Conservation (phyloP, 2,888 invertebrate genomes). For the Agrochola macilenta region DNA sequence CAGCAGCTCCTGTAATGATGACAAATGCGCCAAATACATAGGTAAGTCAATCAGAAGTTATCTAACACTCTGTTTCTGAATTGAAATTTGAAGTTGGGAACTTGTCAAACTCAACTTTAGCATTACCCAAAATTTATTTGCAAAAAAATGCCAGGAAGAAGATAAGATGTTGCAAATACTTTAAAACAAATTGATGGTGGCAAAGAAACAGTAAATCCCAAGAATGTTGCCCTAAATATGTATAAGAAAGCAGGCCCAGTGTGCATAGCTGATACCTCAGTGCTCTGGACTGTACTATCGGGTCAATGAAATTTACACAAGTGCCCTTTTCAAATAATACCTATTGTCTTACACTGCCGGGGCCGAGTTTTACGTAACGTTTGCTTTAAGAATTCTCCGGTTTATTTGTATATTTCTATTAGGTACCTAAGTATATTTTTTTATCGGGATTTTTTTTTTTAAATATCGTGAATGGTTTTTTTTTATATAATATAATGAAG, state of each 20-base stretch:
- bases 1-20: too few relatives aligned
- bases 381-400: conserved; percentile 63
- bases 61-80: background rate
- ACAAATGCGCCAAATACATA: background rate
- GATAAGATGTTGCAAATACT: background rate
- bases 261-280: conserved; percentile 1
- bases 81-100: background rate
- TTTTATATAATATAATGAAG: background rate
- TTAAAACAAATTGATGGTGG: background rate
- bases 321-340: conserved; percentile 74
- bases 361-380: conserved; percentile 59
- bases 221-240: conserved; percentile 15
- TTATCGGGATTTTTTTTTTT: background rate
- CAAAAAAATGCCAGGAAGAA: background rate
- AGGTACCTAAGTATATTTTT: conserved; percentile 3
- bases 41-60: background rate
- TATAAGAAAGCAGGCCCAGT: background rate
- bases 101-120: background rate
- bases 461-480: background rate
- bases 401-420: conserved; percentile 28
- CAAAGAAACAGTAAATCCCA: background rate
- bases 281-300: conserved; percentile 28
- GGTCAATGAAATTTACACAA: conserved; percentile 82
- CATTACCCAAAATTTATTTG: background rate
- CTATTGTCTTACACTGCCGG: conserved; percentile 67